These are phyloP conservation scores for Mastomys natalensis DNA, from an alignment of 2,113 vertebrate species.

Conservation along the genomic window DNA sequence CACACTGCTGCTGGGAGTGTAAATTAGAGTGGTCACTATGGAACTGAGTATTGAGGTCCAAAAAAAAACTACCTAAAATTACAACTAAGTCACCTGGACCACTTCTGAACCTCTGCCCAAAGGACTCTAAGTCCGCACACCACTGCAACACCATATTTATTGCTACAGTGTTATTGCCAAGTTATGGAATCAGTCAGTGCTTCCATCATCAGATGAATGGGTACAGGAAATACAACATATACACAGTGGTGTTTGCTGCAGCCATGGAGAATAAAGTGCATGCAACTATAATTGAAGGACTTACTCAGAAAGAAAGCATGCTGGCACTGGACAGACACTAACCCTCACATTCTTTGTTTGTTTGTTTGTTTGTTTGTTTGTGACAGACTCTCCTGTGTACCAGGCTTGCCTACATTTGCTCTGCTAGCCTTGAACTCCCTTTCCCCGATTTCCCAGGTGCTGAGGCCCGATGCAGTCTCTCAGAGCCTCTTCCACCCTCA, in stretches of 20 bases:
- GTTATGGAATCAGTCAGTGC: not conserved
- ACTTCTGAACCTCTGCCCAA: not conserved
- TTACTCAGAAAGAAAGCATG: not conserved
- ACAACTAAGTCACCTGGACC: not conserved
- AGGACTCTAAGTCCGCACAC: not conserved
- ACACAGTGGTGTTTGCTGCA: not conserved
- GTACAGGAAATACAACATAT: not conserved
- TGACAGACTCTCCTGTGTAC: not conserved
- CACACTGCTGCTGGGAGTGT: not conserved
- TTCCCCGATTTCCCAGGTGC: not conserved
- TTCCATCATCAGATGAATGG: not conserved
- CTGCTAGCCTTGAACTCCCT: not conserved
- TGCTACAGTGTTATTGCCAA: not conserved
- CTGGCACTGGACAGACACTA: not conserved
- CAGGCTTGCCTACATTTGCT: not conserved
- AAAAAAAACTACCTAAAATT: not conserved
- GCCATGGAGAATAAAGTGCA: not conserved
- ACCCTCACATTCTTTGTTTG: not conserved
- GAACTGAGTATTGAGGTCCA: too few species aligned
- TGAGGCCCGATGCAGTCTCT: not conserved
- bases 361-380: not conserved
- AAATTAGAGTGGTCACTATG: not conserved
- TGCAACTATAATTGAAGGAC: not conserved
- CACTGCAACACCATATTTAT: too few species aligned
- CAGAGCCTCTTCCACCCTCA: not conserved